These are phyloP conservation scores for Morpho achilles DNA, from an alignment of 2,888 invertebrate genomes.

Conservation along the genomic window DNA sequence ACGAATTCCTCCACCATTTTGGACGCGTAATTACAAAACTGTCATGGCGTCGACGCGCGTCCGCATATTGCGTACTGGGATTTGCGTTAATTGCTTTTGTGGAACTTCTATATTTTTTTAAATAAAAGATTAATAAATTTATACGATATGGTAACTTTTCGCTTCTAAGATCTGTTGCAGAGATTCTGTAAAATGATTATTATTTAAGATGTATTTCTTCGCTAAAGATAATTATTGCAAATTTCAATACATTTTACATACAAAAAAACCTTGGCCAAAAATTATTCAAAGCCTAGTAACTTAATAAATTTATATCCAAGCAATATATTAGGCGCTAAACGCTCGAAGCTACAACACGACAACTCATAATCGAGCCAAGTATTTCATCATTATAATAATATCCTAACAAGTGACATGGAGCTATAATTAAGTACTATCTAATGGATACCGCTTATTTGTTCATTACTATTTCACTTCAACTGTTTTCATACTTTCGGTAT, in stretches of 20 bases:
- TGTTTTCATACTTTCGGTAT: no score
- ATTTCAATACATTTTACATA: no score
- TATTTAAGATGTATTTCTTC: no score
- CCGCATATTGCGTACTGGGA: constrained; percentile 30
- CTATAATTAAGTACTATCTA: neutral
- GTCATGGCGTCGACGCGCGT: constrained; percentile 30
- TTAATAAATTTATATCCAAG: neutral
- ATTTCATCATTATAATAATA: constrained; percentile 13
- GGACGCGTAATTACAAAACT: constrained; percentile 35
- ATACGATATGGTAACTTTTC: no score
- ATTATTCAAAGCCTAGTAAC: no score
- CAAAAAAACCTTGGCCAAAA: no score
- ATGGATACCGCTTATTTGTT: neutral
- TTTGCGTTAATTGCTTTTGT: constrained; percentile 27
- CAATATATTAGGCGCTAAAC: constrained; percentile 5
- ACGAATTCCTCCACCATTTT: constrained; percentile 30
- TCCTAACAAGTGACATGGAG: constrained; percentile 6
- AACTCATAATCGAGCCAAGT: constrained; percentile 8
- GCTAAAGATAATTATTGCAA: no score
- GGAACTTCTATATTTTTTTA: neutral
- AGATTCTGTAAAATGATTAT: no score
- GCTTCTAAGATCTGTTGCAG: no score
- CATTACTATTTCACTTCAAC: no score
- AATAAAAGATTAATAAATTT: no score
- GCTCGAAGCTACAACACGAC: neutral